Evolutionary conservation across 2,113 vertebrate genomes (phyloP).

Genomic region (Grantiella picta): DNA sequence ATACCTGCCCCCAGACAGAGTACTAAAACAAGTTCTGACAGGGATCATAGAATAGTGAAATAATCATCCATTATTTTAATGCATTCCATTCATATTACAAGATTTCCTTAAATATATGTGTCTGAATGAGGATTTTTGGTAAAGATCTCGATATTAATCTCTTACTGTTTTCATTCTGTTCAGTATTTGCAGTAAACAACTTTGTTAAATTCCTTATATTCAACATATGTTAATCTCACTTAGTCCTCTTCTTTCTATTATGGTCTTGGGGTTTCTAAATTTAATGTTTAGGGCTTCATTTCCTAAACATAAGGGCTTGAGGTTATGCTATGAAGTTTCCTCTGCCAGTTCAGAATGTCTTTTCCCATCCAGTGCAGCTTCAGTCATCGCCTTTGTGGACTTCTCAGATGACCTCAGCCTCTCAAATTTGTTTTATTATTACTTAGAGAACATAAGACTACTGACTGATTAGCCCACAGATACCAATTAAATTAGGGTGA

Average conservation of each 20-base stretch:
- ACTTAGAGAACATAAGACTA: not conserved
- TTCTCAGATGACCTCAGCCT: not conserved
- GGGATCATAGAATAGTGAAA: constrained; percentile 11
- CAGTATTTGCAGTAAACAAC: not conserved
- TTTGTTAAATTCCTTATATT: constrained; percentile 3
- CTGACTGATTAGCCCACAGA: not conserved
- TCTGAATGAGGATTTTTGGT: constrained; percentile 35
- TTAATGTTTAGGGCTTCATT: not conserved
- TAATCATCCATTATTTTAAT: constrained; percentile 50
- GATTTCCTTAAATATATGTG: constrained; percentile 32
- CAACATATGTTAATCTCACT: not conserved
- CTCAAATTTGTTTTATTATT: not conserved
- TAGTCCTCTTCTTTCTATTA: not conserved
- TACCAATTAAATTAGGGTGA: not conserved
- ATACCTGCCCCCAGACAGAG: not conserved
- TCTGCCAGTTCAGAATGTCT: not conserved
- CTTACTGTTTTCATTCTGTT: not conserved
- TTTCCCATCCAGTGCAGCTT: not conserved
- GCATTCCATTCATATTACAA: constrained; percentile 15
- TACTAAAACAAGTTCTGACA: constrained; percentile 33
- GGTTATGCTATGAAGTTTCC: not conserved
- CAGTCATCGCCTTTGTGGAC: not conserved
- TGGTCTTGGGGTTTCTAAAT: not conserved
- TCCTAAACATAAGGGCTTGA: not conserved
- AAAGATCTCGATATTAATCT: constrained; percentile 40